Evolutionary conservation across 2,888 invertebrate genomes (phyloP), one percentile per base, ranked within the genome.

Genomic region (Polymixis lichenea): DNA sequence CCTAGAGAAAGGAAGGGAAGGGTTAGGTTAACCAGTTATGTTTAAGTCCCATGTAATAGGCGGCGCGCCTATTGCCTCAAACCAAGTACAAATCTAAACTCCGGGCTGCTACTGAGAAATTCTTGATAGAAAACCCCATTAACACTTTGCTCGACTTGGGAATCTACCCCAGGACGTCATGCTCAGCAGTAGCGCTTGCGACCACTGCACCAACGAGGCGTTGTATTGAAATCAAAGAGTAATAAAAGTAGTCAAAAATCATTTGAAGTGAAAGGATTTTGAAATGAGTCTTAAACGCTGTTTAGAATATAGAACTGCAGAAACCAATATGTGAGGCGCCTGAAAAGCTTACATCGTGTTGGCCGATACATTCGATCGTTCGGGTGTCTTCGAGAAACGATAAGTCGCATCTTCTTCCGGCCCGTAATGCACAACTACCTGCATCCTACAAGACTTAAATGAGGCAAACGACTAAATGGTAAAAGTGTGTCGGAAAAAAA

Each of bases 1-100:
- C 94, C 96, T 96, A 8, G 6, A 53, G 32, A 22, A 28, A 3
- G 38, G 38, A 38, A 38, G 38, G 38, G 28, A 58, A 58, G 28
- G 9, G 11, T 58, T 2, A 11, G 15, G 56, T 25, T 56, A 15
- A 2, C 25, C 25, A 56, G 15, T 56, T 15, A 25, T 25, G 15
- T 56, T 25, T 8, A 25, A 56, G 8, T 15, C 28, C 28, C 28
- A 19, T 60, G 19, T 60, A 60, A 28, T 28, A 28, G 9, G 19
- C 1, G 11, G 9, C 58, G 5, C 28, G 11, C 5, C 28, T 58
- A 19, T 11, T 28, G 28, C 28, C 25, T 7, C n/a, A 5, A 13
- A 6, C 13, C 13, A 2, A 6, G 6, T n/a, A 25, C n/a, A 15
- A 56, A 6, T 25, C 6, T 5, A 55, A 5, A 0, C 15, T 15